These are phyloP conservation scores for Barnardius zonarius DNA, from an alignment of 2,113 vertebrate species.

Conservation along the genomic window DNA sequence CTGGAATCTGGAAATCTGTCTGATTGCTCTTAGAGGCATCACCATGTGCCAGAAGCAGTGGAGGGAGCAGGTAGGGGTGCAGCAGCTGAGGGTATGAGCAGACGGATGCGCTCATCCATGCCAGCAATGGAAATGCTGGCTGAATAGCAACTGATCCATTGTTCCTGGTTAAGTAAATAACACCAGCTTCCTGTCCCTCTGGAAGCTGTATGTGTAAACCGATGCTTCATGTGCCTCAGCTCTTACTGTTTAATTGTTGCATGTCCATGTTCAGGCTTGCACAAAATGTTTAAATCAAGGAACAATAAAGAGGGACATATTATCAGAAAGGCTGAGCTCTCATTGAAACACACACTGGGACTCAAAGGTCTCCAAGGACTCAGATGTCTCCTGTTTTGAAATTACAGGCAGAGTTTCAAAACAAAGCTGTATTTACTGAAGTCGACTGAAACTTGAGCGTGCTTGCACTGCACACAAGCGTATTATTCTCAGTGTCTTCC, in stretches of 20 bases:
- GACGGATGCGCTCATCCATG: background rate
- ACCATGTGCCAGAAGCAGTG: background rate
- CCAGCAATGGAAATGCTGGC: background rate
- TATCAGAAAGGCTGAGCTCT: background rate
- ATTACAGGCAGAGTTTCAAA: background rate
- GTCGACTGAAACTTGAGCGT: background rate
- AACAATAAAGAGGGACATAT: background rate
- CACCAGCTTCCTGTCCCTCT: background rate
- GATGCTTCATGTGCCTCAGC: background rate
- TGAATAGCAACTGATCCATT: background rate
- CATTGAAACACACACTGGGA: background rate
- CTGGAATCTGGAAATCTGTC: constrained; percentile 42
- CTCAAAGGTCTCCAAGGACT: background rate
- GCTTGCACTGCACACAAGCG: background rate
- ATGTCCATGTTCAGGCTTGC: background rate
- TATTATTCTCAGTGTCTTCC: background rate
- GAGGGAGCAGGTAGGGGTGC: constrained; percentile 23
- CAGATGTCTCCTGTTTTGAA: background rate
- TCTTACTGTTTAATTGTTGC: background rate
- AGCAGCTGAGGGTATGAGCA: background rate
- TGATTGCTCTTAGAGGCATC: background rate
- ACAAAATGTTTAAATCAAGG: background rate
- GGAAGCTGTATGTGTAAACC: background rate
- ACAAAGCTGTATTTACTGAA: background rate
- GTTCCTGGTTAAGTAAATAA: constrained; percentile 19